Conservation (phyloP, 2,888 invertebrate species). For the Nowickia ferox region DNA sequence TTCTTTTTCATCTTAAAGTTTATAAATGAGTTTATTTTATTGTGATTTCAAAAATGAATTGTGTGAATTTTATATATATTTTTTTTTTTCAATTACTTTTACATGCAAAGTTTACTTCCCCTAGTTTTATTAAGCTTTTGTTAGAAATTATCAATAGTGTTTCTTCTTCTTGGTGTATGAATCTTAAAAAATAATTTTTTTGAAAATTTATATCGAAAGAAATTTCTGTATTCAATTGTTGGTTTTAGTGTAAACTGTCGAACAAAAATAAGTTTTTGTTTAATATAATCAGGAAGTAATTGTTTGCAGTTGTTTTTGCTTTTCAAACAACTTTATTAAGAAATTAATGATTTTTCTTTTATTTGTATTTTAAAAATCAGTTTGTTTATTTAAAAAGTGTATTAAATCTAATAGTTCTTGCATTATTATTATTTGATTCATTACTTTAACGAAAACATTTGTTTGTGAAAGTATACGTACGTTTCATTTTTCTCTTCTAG, state of each 20-base stretch:
- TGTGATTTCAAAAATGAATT: slow-evolving; percentile 56
- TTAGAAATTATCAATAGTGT: slow-evolving; percentile 15
- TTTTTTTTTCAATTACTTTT: slow-evolving; percentile 6
- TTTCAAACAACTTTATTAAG: background rate
- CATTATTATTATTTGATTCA: background rate
- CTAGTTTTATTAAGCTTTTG: slow-evolving; percentile 25
- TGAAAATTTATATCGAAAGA: slow-evolving; percentile 30
- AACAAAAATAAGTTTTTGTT: background rate
- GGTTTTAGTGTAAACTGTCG: background rate
- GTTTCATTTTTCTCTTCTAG: no score
- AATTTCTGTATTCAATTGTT: background rate
- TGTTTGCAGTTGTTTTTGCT: slow-evolving; percentile 1
- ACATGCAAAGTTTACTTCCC: slow-evolving; percentile 29
- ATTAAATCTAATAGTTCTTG: slow-evolving; percentile 53
- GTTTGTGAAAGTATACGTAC: no score
- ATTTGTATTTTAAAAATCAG: background rate
- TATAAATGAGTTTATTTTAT: slow-evolving; percentile 34
- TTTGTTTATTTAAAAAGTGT: slow-evolving; percentile 35
- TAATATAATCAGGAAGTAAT: background rate
- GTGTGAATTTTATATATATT: slow-evolving; percentile 39
- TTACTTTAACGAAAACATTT: no score
- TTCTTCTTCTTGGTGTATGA: slow-evolving; percentile 22
- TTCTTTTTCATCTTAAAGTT: slow-evolving; percentile 22
- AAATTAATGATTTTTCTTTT: no score
- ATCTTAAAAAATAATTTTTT: slow-evolving; percentile 8